Evolutionary conservation across 1,140 invertebrate species (phyloP).

Genomic region (Hydropsyche tenuis): DNA sequence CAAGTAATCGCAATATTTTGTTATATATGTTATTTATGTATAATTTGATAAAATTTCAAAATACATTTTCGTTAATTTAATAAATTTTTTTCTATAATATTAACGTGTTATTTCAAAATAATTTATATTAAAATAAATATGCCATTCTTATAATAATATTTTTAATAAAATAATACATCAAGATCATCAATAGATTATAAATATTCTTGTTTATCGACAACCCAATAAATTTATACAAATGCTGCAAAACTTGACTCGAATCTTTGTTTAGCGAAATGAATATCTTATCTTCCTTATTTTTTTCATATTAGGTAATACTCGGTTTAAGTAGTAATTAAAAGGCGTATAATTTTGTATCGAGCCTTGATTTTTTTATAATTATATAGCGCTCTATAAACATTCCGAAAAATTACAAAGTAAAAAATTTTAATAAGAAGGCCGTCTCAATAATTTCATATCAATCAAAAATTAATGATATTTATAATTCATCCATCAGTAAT

Average conservation of each 20-base stretch:
- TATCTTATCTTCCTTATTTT: neutral
- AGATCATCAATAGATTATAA: too few relatives aligned
- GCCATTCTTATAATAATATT: too few relatives aligned
- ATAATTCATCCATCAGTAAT: too few relatives aligned
- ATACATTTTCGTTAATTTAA: too few relatives aligned
- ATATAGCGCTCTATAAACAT: slow-evolving; percentile 12
- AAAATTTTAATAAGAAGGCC: slow-evolving; percentile 15
- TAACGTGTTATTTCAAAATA: too few relatives aligned
- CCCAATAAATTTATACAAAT: neutral
- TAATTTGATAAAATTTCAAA: too few relatives aligned
- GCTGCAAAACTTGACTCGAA: neutral
- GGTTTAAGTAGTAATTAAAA: slow-evolving; percentile 15
- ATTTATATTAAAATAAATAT: too few relatives aligned
- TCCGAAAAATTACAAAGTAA: neutral
- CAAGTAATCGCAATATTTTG: too few relatives aligned
- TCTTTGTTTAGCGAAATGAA: neutral
- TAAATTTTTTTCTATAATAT: too few relatives aligned
- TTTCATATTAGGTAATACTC: neutral
- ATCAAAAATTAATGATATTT: neutral
- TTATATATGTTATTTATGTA: too few relatives aligned
- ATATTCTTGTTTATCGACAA: neutral
- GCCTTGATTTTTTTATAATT: slow-evolving; percentile 21
- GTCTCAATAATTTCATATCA: slow-evolving; percentile 13
- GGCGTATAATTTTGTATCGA: neutral
- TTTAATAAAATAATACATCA: too few relatives aligned